Base-by-base conservation (phyloP, 2,113 vertebrate genomes). In the Phrynocephalus versicolor region DNA sequence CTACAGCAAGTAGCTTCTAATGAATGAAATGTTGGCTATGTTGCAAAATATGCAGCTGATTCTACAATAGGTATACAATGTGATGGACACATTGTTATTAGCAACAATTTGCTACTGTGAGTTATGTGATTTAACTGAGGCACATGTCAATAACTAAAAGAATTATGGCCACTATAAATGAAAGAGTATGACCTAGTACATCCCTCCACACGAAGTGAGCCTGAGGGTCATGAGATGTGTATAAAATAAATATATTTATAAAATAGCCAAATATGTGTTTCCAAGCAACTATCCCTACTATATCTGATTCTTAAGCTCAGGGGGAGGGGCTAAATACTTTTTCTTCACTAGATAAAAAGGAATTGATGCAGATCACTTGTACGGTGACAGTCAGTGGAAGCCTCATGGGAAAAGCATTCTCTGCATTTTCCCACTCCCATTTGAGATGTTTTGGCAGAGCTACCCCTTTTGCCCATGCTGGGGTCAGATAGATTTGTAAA, bases 161-260 rank as follows among this genome's bases (percentile, higher is more conserved):
- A 51, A 51, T 51, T 51, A 51, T 51, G 45, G 45, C 45, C 10
- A 51, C 45, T 51, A 58, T 37, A 58, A 79, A 79, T 58, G 76
- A 69, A 67, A 57, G 41, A 55, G 13, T 67, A 23, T 75, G 62
- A 30, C 10, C 19, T 10, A 35, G 27, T 19, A 35, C 18, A 25
- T 51, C 30, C 35, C 39, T 65, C 23, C 23, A 6, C 45, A 39
- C 41, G 62, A 83, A 62, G 60, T 72, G 33, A 72, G 83, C 55
- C 9, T 84, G 25, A n/a, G 25, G n/a, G 2, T 90, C 2, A 78
- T 33, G 41, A 89, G 30, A 83, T 65, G 79, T 69, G 62, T 65
- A 78, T 35, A 87, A 0, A 78, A 37, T 1, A 14, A n/a, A n/a
- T n/a, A n/a, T 65, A 81, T 69, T 67, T 65, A 78, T 35, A 87